Evolutionary conservation across 2,113 vertebrate species (phyloP).

Genomic region (Pogona vitticeps): DNA sequence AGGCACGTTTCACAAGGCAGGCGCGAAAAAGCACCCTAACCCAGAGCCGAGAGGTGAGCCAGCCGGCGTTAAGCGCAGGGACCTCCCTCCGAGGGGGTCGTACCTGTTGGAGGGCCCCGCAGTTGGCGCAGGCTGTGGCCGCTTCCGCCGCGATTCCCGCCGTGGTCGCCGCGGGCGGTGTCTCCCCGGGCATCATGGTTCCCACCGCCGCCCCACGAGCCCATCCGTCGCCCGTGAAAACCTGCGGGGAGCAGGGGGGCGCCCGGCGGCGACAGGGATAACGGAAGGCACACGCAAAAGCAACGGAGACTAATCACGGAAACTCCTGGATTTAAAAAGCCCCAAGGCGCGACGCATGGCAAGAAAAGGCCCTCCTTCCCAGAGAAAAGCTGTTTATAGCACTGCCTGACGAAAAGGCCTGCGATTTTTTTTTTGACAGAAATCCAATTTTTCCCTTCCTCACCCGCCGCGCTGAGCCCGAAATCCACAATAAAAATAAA

Average conservation of each 20-base stretch:
- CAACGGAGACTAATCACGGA: neutral
- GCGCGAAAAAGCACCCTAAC: too few relatives aligned
- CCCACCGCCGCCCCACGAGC: constrained; percentile 17
- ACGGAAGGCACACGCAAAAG: rapidly evolving
- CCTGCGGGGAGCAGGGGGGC: too few relatives aligned
- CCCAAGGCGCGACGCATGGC: neutral
- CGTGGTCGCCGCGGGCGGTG: constrained; percentile 75
- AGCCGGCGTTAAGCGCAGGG: too few relatives aligned
- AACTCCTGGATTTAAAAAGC: neutral
- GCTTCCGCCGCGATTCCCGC: constrained; percentile 78
- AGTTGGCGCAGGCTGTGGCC: constrained; percentile 83
- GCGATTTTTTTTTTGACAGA: too few relatives aligned
- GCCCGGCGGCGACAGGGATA: rapidly evolving
- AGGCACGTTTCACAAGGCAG: neutral
- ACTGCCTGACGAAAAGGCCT: neutral
- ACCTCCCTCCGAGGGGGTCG: too few relatives aligned
- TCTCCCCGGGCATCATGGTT: constrained; percentile 95
- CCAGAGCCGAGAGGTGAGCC: too few relatives aligned
- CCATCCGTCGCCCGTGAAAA: neutral
- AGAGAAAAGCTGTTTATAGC: neutral
- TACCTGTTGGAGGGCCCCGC: constrained; percentile 86
- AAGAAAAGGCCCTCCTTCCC: rapidly evolving
- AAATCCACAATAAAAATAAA: too few relatives aligned
- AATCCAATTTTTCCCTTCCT: too few relatives aligned
- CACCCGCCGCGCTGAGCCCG: too few relatives aligned